phyloP scores from a whole-genome alignment of 2,113 vertebrate genomes.

The Tachuris rubrigastra region DNA sequence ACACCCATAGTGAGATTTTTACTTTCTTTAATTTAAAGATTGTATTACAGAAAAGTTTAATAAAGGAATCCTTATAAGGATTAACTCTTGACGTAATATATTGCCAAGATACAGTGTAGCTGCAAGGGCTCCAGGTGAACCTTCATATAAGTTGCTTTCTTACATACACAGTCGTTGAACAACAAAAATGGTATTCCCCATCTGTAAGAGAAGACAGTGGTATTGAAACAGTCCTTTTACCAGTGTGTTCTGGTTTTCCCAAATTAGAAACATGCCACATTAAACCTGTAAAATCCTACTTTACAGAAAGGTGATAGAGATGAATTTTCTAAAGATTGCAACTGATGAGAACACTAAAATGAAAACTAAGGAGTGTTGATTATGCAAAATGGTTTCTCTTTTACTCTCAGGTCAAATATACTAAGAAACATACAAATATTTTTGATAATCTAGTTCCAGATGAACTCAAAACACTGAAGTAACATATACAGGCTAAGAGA shows the following conservation, averaged over 20 bases:
- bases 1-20: slow-evolving; percentile 43
- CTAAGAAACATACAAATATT: slow-evolving; percentile 78
- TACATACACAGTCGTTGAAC: slow-evolving; percentile 43
- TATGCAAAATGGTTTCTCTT: slow-evolving; percentile 66
- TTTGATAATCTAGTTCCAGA: slow-evolving; percentile 72
- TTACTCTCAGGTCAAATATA: slow-evolving; percentile 87
- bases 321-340: background rate
- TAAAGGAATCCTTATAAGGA: slow-evolving; percentile 66
- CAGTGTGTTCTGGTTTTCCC: slow-evolving; percentile 42
- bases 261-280: slow-evolving; percentile 13
- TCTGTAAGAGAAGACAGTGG: slow-evolving; percentile 44
- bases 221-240: slow-evolving; percentile 52
- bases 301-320: slow-evolving; percentile 17
- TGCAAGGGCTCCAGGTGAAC: slow-evolving; percentile 61
- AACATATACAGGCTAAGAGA: slow-evolving; percentile 78
- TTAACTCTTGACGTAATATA: slow-evolving; percentile 59
- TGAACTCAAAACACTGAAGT: slow-evolving; percentile 74
- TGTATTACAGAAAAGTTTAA: slow-evolving; percentile 66
- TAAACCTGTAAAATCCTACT: slow-evolving; percentile 18
- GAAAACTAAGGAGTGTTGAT: slow-evolving; percentile 67
- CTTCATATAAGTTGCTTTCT: slow-evolving; percentile 63
- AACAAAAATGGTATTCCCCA: slow-evolving; percentile 32
- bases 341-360: slow-evolving; percentile 42
- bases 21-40: slow-evolving; percentile 72
- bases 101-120: slow-evolving; percentile 67